phyloP scores from a whole-genome alignment of 2,888 invertebrate genomes.

The Ectemnius cavifrons region DNA sequence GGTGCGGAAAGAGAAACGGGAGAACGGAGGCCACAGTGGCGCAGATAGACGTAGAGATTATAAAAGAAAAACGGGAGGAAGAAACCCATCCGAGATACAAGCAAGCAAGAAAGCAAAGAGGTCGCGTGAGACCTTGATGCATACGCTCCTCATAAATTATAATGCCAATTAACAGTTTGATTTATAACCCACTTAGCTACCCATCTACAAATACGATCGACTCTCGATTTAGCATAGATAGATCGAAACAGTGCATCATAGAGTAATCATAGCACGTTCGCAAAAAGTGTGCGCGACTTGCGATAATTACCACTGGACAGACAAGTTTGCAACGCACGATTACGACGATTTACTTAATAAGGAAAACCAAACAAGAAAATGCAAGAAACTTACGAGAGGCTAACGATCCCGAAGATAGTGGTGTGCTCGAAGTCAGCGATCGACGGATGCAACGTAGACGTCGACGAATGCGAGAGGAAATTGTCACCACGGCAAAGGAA shows the following conservation, averaged over 20 bases:
- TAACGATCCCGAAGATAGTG: constrained; percentile 72
- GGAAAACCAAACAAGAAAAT: constrained; percentile 45
- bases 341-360: background rate
- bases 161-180: background rate
- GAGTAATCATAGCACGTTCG: too few species aligned
- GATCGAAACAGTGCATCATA: background rate
- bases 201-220: background rate
- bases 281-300: too few species aligned
- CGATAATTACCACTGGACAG: background rate
- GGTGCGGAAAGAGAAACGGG: too few species aligned
- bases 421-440: constrained; percentile 64
- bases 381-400: constrained; percentile 67
- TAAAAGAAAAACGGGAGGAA: too few species aligned
- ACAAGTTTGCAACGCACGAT: background rate
- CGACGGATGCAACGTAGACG: constrained; percentile 18
- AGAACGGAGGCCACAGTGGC: too few species aligned
- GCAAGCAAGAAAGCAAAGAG: background rate
- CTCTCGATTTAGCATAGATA: background rate
- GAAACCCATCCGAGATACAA: too few species aligned
- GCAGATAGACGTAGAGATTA: too few species aligned
- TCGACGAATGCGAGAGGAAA: constrained; percentile 40
- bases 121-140: background rate
- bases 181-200: constrained; percentile 1
- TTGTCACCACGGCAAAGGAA: constrained; percentile 52
- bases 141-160: background rate